phyloP scores from a whole-genome alignment of 2,888 invertebrate species.

The Drosophila silvestris region DNA sequence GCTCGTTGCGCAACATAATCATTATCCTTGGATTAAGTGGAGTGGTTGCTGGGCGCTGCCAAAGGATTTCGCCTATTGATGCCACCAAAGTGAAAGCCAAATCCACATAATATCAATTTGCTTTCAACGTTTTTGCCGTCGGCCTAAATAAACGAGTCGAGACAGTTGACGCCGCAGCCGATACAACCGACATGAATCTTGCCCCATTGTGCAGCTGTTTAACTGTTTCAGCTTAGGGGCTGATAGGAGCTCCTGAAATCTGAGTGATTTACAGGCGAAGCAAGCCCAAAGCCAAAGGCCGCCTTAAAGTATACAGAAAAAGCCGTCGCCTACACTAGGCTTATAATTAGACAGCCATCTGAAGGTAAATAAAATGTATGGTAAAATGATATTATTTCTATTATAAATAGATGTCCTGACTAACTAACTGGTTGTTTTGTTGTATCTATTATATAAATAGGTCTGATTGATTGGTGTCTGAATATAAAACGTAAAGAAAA shows the following conservation, averaged over 20 bases:
- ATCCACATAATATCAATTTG: constrained; percentile 83
- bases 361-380: neutral
- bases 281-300: neutral
- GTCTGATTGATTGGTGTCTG: too few relatives aligned
- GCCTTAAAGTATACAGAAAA: neutral
- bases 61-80: constrained; percentile 81
- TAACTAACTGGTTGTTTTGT: neutral
- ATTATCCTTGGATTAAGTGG: constrained; percentile 80
- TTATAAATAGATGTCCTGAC: neutral
- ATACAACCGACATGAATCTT: constrained; percentile 26
- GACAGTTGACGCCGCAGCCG: constrained; percentile 48
- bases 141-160: constrained; percentile 71
- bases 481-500: too few relatives aligned
- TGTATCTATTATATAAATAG: neutral
- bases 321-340: neutral
- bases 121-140: constrained; percentile 72
- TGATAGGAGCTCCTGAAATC: constrained; percentile 39
- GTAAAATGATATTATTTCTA: neutral
- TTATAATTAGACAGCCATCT: neutral
- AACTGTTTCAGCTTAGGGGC: constrained; percentile 24
- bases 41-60: constrained; percentile 49
- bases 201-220: constrained; percentile 24
- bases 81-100: constrained; percentile 79
- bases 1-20: constrained; percentile 76
- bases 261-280: constrained; percentile 39